These are phyloP conservation scores for Oncorhynchus keta DNA, from an alignment of 2,113 vertebrate species.

Conservation along the genomic window DNA sequence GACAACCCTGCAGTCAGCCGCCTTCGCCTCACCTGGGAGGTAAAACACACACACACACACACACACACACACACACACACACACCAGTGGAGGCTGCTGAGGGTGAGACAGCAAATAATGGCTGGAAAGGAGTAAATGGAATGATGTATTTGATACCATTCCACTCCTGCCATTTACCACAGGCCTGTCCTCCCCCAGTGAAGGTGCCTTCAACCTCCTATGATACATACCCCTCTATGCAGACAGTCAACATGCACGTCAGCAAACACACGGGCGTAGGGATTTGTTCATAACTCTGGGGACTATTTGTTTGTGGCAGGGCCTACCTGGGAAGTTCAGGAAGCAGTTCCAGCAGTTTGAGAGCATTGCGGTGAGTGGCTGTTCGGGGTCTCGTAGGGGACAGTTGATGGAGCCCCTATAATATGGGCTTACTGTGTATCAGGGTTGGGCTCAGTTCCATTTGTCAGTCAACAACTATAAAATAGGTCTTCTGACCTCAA, in stretches of 20 bases:
- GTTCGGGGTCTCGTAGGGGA: too few species aligned
- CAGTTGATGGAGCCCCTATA: too few species aligned
- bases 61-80: conserved; percentile 18
- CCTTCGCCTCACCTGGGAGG: conserved; percentile 95
- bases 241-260: background rate
- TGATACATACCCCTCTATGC: background rate
- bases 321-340: conserved; percentile 94
- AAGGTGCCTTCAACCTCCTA: too few species aligned
- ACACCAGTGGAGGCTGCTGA: background rate
- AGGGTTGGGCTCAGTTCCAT: too few species aligned
- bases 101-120: too few species aligned
- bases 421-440: too few species aligned
- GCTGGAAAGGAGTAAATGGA: too few species aligned
- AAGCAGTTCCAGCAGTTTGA: conserved; percentile 96
- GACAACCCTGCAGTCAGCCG: conserved; percentile 91
- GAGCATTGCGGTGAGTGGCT: conserved; percentile 82
- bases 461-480: too few species aligned
- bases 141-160: too few species aligned
- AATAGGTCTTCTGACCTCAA: too few species aligned
- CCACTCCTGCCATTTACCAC: too few species aligned
- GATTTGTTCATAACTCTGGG: background rate
- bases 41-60: conserved; percentile 45
- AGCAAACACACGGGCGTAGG: conserved; percentile 31
- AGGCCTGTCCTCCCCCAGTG: too few species aligned
- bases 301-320: conserved; percentile 69